These are phyloP conservation scores for Rhopalosiphum padi DNA, from an alignment of 1,140 invertebrate genomes.

Conservation along the genomic window DNA sequence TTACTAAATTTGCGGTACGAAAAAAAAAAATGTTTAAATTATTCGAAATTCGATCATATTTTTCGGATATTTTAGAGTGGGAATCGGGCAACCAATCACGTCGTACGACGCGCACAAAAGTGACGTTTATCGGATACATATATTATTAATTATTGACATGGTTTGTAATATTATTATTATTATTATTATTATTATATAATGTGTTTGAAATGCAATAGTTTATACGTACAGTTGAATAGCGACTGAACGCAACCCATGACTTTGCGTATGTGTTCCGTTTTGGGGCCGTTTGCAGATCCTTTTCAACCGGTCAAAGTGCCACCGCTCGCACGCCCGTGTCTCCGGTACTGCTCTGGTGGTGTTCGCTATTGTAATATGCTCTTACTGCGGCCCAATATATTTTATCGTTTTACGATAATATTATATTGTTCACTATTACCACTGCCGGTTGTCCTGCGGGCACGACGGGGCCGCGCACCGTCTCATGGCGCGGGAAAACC, in stretches of 20 bases:
- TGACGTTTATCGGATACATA: background rate
- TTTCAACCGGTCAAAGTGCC: background rate
- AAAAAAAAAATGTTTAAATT: background rate
- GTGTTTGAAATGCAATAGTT: background rate
- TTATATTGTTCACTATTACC: too few relatives aligned
- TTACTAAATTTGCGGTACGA: background rate
- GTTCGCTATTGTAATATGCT: background rate
- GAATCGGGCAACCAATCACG: background rate
- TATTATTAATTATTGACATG: too few relatives aligned
- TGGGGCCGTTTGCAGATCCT: background rate
- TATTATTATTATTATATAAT: too few relatives aligned
- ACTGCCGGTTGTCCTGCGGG: background rate
- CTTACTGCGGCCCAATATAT: too few relatives aligned
- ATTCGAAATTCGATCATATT: background rate
- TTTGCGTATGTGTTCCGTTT: background rate
- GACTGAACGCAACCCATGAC: slow-evolving; percentile 42
- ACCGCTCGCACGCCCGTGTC: background rate
- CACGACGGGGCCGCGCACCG: background rate
- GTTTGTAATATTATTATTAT: too few relatives aligned
- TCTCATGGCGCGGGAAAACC: background rate
- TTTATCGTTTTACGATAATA: too few relatives aligned
- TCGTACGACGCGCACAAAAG: background rate
- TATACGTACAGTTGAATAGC: slow-evolving; percentile 39
- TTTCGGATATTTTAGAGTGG: background rate
- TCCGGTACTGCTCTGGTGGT: background rate